Conservation (phyloP, 2,113 vertebrate genomes). For the Himantopus leucocephalus region DNA sequence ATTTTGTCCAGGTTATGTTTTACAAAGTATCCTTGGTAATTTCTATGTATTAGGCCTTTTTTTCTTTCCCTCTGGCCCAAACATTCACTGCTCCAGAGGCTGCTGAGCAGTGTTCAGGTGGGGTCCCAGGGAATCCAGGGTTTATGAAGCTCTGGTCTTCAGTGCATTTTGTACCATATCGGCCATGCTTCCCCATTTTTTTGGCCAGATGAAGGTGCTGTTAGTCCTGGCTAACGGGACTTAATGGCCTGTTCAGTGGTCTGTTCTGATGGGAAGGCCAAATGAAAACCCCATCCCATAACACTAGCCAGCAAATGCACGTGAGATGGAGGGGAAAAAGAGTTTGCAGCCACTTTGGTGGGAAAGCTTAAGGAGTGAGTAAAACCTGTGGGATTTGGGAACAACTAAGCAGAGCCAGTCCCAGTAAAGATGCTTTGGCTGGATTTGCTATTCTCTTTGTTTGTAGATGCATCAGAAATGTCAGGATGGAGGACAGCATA, state of each 20-base stretch:
- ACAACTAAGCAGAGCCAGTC: background rate
- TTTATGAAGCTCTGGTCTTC: background rate
- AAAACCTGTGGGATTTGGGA: background rate
- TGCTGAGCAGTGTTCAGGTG: accelerated
- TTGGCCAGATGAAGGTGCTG: background rate
- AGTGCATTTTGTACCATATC: background rate
- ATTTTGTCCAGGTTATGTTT: background rate
- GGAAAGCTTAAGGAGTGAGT: background rate
- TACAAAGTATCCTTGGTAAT: background rate
- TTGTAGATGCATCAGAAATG: background rate
- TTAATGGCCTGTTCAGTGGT: background rate
- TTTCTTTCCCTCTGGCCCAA: background rate
- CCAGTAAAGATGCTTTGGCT: background rate
- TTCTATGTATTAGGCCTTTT: background rate
- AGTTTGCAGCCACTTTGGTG: background rate
- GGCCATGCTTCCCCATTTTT: background rate
- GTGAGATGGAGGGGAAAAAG: background rate
- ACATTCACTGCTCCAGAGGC: background rate
- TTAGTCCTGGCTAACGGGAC: background rate
- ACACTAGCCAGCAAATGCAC: background rate
- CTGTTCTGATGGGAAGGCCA: background rate
- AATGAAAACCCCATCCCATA: background rate
- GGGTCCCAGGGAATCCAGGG: background rate
- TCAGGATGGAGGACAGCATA: background rate
- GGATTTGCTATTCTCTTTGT: background rate